Percentiles rank a stretch among this genome's conserved stretches.
Conservation (phyloP, 2,113 vertebrate genomes). For the Nyctereutes procyonoides region DNA sequence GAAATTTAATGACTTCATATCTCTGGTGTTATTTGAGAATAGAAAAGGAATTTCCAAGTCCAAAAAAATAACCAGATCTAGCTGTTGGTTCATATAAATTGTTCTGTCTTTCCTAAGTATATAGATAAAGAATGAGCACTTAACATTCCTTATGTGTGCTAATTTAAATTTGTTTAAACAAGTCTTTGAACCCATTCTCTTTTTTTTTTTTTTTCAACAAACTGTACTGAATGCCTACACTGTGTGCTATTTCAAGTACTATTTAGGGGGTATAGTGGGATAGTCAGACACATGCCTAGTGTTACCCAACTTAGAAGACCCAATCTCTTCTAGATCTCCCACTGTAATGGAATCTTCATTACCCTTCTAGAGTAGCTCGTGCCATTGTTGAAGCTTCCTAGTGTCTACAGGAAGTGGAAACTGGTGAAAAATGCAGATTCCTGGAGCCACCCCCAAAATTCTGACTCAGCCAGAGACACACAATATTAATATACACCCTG, state of each 20-base stretch:
- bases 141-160: background rate
- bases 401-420: background rate
- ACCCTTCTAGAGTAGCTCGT: background rate
- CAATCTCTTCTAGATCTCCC: background rate
- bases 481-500: background rate
- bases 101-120: background rate
- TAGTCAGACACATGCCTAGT: background rate
- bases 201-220: background rate
- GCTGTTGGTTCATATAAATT: background rate
- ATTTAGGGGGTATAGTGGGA: background rate
- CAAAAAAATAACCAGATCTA: background rate
- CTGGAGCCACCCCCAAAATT: background rate
- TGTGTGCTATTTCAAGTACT: background rate
- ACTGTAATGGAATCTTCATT: background rate
- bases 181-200: slow-evolving; percentile 3
- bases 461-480: background rate
- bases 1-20: background rate
- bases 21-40: background rate
- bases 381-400: background rate
- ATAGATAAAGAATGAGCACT: background rate
- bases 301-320: background rate
- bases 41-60: background rate
- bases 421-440: background rate
- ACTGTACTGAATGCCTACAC: background rate
- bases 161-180: background rate